phyloP scores from a whole-genome alignment of 2,797 vertebrate species.

The Sebastes taczanowskii region DNA sequence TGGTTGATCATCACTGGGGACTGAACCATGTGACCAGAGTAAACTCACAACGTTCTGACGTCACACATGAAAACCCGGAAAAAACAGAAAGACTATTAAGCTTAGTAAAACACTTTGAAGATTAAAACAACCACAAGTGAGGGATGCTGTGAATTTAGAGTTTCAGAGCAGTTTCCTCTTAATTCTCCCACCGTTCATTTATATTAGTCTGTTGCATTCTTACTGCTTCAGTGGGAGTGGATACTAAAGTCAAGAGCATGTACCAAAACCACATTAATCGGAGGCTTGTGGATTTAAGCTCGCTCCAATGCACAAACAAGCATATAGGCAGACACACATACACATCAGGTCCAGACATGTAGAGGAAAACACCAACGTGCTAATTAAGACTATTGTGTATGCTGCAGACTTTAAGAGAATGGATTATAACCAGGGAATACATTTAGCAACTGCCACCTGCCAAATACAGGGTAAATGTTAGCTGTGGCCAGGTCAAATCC shows the following conservation, averaged over 20 bases:
- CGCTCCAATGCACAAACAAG: slow-evolving; percentile 13
- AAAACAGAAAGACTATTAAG: slow-evolving; percentile 16
- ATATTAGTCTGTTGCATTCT: neutral
- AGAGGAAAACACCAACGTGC: slow-evolving; percentile 30
- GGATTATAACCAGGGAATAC: neutral
- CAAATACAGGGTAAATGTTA: too few relatives aligned
- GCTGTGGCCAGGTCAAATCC: too few relatives aligned
- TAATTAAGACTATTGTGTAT: slow-evolving; percentile 25
- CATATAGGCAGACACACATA: slow-evolving; percentile 6
- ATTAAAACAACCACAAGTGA: neutral
- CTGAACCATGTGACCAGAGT: slow-evolving; percentile 22
- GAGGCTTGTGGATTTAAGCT: neutral
- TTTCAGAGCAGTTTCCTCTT: neutral
- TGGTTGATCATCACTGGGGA: slow-evolving; percentile 11
- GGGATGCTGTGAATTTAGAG: slow-evolving; percentile 1
- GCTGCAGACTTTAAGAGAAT: slow-evolving; percentile 12
- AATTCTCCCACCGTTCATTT: neutral
- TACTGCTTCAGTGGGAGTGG: neutral
- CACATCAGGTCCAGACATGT: slow-evolving; percentile 34
- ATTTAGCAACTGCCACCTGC: too few relatives aligned
- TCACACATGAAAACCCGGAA: neutral
- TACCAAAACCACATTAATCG: slow-evolving; percentile 48
- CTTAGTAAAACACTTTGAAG: slow-evolving; percentile 42
- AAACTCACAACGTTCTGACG: slow-evolving; percentile 32
- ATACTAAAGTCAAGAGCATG: neutral